Base-by-base conservation (phyloP, 2,888 invertebrate species). In the Ectropis crepuscularia region DNA sequence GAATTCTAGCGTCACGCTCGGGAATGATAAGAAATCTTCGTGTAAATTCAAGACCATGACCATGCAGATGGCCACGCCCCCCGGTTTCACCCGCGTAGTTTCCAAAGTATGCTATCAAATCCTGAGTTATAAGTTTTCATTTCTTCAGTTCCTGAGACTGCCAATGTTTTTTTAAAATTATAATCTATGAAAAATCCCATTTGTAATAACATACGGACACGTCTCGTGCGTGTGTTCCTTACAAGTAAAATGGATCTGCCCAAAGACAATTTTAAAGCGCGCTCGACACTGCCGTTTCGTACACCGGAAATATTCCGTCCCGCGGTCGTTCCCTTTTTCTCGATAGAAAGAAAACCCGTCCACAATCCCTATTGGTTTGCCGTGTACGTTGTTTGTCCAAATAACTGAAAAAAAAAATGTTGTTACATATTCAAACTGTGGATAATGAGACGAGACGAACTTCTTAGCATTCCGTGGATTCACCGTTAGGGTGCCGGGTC, bases 111-210 rank as follows among this genome's bases (percentile, higher is more conserved):
- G n/a, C n/a, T n/a, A n/a, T n/a, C n/a, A n/a, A n/a, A n/a, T n/a
- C n/a, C n/a, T n/a, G n/a, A n/a, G n/a, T n/a, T n/a, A n/a, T n/a
- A n/a, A n/a, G n/a, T n/a, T n/a, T n/a, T n/a, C n/a, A n/a, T n/a
- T n/a, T n/a, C n/a, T n/a, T n/a, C n/a, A n/a, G n/a, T n/a, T n/a
- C n/a, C n/a, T n/a, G n/a, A n/a, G n/a, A n/a, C n/a, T n/a, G n/a
- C n/a, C n/a, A n/a, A n/a, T n/a, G n/a, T 11, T 6, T 5, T 36
- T 6, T 6, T 36, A 0, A 39, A 28, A 42, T 43, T 10, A 12
- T 66, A 41, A 5, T 53, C 62, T 76, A 11, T 71, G 39, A 37
- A 65, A 73, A 6, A 72, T 38, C 6, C 74, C 75, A 39, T 74
- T 60, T 8, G 48, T 60, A 0, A 78, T 57, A 1, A 68, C 16